Percentiles rank a stretch among this genome's conserved stretches.
phyloP scores from a whole-genome alignment of 2,113 vertebrate genomes.

The Perca fluviatilis region DNA sequence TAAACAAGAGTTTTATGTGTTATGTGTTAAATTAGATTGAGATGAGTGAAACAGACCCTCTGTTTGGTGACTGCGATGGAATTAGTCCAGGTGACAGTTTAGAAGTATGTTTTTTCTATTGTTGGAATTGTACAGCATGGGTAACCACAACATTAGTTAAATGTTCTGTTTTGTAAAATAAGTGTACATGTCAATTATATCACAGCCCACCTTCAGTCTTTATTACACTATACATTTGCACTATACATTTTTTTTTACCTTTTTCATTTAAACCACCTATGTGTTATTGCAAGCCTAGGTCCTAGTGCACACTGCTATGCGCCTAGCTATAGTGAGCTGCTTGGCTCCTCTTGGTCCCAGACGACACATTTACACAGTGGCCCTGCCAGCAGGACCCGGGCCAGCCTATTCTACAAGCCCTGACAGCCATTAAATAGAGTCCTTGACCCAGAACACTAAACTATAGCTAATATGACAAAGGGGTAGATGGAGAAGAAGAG shows the following conservation, averaged over 20 bases:
- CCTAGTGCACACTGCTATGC: conserved; percentile 80
- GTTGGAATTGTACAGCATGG: not conserved
- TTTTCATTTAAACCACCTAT: conserved; percentile 20
- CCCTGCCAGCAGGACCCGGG: conserved; percentile 87
- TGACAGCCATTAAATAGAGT: conserved; percentile 86
- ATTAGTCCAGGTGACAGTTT: conserved; percentile 29
- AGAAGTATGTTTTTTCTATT: not conserved
- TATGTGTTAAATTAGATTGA: conserved; percentile 47
- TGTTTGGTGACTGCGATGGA: conserved; percentile 20
- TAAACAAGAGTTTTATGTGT: conserved; percentile 20
- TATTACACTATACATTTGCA: not conserved
- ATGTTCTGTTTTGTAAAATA: not conserved
- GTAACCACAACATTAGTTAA: not conserved
- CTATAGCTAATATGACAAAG: conserved; percentile 80
- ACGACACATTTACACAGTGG: conserved; percentile 81
- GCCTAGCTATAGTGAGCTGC: conserved; percentile 83
- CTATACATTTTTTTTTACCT: too few relatives aligned
- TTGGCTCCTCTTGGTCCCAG: conserved; percentile 80
- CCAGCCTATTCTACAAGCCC: conserved; percentile 86
- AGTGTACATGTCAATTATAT: conserved; percentile 9
- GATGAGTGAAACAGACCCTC: not conserved
- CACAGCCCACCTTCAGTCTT: not conserved
- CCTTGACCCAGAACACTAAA: conserved; percentile 86
- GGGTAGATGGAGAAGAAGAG: conserved; percentile 64
- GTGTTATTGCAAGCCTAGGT: conserved; percentile 25